Evolutionary conservation across 2,113 vertebrate species (phyloP).

Genomic region (Pogonocichla stellata): DNA sequence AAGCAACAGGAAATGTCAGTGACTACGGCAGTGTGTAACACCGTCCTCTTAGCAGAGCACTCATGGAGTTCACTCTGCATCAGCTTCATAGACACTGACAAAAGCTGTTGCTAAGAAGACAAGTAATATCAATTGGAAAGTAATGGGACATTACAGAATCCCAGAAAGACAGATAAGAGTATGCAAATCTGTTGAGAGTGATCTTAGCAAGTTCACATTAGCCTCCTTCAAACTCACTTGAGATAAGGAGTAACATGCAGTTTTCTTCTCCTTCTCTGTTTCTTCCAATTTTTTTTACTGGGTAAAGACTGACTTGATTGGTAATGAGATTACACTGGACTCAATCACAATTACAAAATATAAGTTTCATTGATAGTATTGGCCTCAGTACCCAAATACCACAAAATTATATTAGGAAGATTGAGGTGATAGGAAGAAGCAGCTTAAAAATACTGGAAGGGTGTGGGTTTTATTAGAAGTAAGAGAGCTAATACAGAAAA

Average conservation of each 20-base stretch:
- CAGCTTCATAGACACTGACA: neutral
- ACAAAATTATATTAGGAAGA: neutral
- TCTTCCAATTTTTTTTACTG: neutral
- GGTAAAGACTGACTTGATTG: neutral
- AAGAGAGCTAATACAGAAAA: neutral
- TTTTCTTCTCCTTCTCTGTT: neutral
- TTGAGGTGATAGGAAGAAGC: neutral
- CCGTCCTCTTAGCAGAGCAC: neutral
- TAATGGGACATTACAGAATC: neutral
- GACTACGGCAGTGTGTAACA: neutral
- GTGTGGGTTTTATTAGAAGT: neutral
- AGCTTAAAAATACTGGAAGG: neutral
- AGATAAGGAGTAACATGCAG: neutral
- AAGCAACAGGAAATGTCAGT: neutral
- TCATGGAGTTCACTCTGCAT: neutral
- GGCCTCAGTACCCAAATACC: neutral
- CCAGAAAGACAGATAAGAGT: neutral
- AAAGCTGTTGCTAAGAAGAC: neutral
- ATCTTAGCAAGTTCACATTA: neutral
- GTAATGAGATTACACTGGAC: neutral
- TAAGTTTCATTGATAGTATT: neutral
- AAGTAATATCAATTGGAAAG: neutral
- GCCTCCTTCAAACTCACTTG: neutral
- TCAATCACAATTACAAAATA: neutral
- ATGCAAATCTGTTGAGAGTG: neutral